Conservation (phyloP, 2,797 vertebrate species). For the Parauchenoglanis ngamensis region DNA sequence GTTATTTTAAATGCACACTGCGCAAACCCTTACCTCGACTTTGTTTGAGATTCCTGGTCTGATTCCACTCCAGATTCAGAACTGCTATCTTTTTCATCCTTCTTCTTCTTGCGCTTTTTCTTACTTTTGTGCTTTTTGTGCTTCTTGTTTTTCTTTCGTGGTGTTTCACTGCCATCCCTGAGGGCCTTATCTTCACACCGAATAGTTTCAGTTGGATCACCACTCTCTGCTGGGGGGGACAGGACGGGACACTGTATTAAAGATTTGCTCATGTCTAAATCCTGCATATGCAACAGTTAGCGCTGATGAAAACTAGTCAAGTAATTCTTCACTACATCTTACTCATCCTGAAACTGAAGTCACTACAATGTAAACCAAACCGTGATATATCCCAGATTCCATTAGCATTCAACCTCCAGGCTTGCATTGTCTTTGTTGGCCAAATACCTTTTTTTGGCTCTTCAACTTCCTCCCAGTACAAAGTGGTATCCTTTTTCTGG, state of each 20-base stretch:
- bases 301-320: neutral
- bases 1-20: neutral
- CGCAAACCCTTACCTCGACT: conserved; percentile 69
- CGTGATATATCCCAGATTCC: neutral
- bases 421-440: neutral
- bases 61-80: conserved; percentile 80
- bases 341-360: neutral
- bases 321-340: neutral
- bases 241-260: neutral
- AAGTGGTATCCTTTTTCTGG: neutral
- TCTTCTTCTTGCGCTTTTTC: conserved; percentile 79
- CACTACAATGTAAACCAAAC: neutral
- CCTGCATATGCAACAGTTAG: neutral
- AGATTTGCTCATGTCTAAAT: neutral
- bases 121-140: conserved; percentile 84
- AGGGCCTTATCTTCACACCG: conserved; percentile 61
- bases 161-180: conserved; percentile 71
- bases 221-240: conserved; percentile 66
- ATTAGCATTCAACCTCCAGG: neutral
- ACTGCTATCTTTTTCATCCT: conserved; percentile 79
- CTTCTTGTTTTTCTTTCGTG: conserved; percentile 82
- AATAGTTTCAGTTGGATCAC: conserved; percentile 68
- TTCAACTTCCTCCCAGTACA: neutral
- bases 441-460: neutral
- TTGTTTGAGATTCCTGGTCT: conserved; percentile 69